Evolutionary conservation across 2,113 vertebrate genomes (phyloP).

Genomic region (Progne subis): DNA sequence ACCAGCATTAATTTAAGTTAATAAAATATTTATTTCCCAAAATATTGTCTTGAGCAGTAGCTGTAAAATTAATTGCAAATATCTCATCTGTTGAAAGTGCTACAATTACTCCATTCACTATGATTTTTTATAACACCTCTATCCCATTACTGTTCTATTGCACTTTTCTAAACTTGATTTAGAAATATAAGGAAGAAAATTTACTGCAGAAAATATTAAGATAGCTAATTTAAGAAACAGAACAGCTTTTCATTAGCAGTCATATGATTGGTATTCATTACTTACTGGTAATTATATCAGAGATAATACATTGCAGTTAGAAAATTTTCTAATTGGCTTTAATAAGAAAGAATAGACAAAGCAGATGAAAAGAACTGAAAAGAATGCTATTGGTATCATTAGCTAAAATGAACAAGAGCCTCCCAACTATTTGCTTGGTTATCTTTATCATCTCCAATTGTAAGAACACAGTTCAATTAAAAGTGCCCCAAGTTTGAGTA

Average conservation of each 20-base stretch:
- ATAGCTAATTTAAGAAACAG: conserved; percentile 50
- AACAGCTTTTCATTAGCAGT: conserved; percentile 49
- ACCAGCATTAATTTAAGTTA: conserved; percentile 5
- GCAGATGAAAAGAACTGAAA: conserved; percentile 22
- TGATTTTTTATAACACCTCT: conserved; percentile 4
- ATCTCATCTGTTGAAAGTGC: conserved; percentile 7
- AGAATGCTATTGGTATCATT: background rate
- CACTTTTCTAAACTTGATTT: conserved; percentile 21
- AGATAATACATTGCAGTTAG: conserved; percentile 24
- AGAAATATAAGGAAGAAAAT: conserved; percentile 30
- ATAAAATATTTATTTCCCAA: conserved; percentile 32
- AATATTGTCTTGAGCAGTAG: background rate
- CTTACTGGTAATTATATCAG: conserved; percentile 53
- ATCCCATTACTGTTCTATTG: conserved; percentile 2
- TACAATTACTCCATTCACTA: background rate
- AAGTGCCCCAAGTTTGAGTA: background rate
- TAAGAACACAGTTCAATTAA: background rate
- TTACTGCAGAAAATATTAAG: conserved; percentile 39
- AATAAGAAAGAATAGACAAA: conserved; percentile 30
- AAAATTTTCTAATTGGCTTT: conserved; percentile 31
- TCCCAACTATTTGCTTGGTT: background rate
- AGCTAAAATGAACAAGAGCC: background rate
- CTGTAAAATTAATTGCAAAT: conserved; percentile 43
- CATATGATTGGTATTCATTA: conserved; percentile 17
- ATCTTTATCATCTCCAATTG: background rate